These are phyloP conservation scores for Gastrophysa polygoni DNA, from an alignment of 2,888 invertebrate genomes.

Conservation along the genomic window DNA sequence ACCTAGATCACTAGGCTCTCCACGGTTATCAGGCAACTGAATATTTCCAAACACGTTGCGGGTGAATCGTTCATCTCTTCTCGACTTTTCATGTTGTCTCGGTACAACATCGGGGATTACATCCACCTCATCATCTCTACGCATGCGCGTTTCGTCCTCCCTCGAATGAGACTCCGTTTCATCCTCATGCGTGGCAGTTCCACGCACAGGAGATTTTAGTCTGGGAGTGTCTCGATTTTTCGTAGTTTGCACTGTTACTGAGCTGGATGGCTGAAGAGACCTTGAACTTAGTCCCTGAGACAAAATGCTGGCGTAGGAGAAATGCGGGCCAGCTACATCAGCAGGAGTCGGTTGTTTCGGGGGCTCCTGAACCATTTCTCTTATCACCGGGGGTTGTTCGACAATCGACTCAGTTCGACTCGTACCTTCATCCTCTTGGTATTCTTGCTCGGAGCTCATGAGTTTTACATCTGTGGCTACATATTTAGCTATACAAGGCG, in stretches of 20 bases:
- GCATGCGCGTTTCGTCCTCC: conserved; percentile 45
- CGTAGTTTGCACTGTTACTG: conserved; percentile 42
- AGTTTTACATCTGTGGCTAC: conserved; percentile 59
- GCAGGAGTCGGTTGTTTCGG: conserved; percentile 26
- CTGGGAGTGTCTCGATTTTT: conserved; percentile 47
- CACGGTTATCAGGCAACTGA: conserved; percentile 46
- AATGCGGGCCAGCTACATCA: conserved; percentile 47
- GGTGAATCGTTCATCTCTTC: conserved; percentile 50
- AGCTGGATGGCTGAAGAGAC: conserved; percentile 65
- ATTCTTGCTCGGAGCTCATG: conserved; percentile 56
- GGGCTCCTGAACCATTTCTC: conserved; percentile 25
- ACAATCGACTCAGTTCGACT: conserved; percentile 3
- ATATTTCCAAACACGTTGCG: conserved; percentile 44
- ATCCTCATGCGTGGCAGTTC: conserved; percentile 47
- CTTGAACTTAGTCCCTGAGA: conserved; percentile 65
- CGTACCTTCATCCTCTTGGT: not conserved
- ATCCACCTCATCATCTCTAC: conserved; percentile 43
- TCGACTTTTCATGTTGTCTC: conserved; percentile 46
- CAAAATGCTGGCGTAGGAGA: conserved; percentile 75
- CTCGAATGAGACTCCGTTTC: conserved; percentile 50
- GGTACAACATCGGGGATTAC: conserved; percentile 43
- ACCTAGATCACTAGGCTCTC: conserved; percentile 51
- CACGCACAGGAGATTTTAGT: conserved; percentile 49
- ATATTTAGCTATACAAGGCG: conserved; percentile 61
- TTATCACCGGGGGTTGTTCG: conserved; percentile 1